Percentiles rank a stretch among this genome's conserved stretches.
These are phyloP conservation scores for Myrmecophaga tridactyla DNA, from an alignment of 2,113 vertebrate genomes.

Conservation along the genomic window DNA sequence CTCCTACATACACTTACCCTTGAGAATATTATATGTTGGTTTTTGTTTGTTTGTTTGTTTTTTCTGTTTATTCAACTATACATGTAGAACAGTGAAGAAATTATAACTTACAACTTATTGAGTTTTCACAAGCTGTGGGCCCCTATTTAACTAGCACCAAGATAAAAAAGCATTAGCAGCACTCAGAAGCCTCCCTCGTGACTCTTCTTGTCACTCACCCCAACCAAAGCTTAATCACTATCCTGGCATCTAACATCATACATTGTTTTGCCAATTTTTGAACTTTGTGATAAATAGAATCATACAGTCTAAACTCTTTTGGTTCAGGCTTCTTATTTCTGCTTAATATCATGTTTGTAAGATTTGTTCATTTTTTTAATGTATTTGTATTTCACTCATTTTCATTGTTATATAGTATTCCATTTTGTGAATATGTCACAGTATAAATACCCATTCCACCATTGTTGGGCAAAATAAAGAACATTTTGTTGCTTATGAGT, in stretches of 20 bases:
- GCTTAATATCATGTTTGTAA: not conserved
- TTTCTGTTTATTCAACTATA: not conserved
- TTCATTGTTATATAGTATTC: not conserved
- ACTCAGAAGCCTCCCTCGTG: not conserved
- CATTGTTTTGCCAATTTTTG: not conserved
- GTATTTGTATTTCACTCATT: constrained; percentile 1
- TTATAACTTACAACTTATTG: not conserved
- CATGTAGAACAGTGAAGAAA: not conserved
- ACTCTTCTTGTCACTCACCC: not conserved
- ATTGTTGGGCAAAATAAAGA: not conserved
- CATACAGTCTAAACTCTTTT: not conserved
- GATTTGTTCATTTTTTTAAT: not conserved
- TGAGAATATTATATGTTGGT: not conserved
- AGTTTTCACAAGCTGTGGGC: not conserved
- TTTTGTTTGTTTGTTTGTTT: too few species aligned
- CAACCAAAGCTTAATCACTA: not conserved
- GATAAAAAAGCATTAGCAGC: not conserved
- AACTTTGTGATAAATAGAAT: not conserved
- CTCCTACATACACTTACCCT: not conserved
- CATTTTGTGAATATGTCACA: not conserved
- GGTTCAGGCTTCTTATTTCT: not conserved
- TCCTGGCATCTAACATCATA: not conserved
- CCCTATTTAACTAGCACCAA: not conserved
- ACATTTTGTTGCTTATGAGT: not conserved
- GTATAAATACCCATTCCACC: not conserved